Evolutionary conservation across 2,113 vertebrate species (phyloP), one percentile per base, ranked within the genome.

Genomic region (Tapirus terrestris): DNA sequence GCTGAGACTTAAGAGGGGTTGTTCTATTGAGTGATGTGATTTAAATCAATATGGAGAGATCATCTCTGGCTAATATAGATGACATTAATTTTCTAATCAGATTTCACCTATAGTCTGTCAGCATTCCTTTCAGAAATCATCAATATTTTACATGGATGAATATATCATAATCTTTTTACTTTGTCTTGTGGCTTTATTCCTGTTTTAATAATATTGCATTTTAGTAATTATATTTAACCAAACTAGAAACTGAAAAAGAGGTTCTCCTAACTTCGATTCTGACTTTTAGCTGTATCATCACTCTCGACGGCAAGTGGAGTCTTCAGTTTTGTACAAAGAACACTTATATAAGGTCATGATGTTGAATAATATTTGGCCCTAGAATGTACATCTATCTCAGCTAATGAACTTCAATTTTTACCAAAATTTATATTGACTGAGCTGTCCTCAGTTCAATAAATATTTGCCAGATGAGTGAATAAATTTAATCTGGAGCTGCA

Each of bases 51-150:
- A 98, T 53, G 21, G 77, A 97, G 92, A 95, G 82, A 97, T 97
- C 91, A 96, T 94, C 92, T 96, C 70, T 94, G 58, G 45, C 76
- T 98, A 98, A 96, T 96, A 95, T 92, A 94, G 95, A 80, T 97
- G 97, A 97, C 96, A 96, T 97, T 97, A 97, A 94, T 96, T 98
- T 96, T 97, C 96, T 97, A 96, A 97, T 98, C 94, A 93, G 88
- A 97, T 95, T 98, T 97, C 53, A 95, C 81, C 83, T 93, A 89
- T 84, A 96, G 51, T 91, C 92, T 96, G 92, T 98, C 96, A 97
- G 77, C 77, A 97, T 93, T 96, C 75, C 82, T 76, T 96, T 97
- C 87, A 82, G 92, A 95, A 96, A 80, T 97, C 95, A 96, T 97
- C 90, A 93, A 93, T 98, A 98, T 98, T 97, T 98, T 73, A 95